These are phyloP conservation scores for Bombus superbus DNA, from an alignment of 1,140 invertebrate species.

Conservation along the genomic window DNA sequence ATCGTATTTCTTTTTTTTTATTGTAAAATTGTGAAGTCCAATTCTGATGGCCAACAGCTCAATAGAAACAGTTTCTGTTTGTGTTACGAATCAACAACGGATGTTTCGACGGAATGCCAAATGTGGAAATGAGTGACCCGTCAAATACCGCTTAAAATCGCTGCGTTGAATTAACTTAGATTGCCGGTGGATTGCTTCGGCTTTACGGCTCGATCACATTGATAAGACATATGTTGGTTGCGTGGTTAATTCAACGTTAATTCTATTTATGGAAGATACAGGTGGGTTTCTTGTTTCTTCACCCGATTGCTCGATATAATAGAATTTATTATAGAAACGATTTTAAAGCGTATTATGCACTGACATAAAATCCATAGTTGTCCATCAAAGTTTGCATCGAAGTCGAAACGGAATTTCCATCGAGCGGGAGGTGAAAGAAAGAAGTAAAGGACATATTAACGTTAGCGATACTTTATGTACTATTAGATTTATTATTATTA, in stretches of 20 bases:
- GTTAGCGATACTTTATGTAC: neutral
- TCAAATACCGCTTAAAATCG: neutral
- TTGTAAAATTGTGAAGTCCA: neutral
- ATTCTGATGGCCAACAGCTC: neutral
- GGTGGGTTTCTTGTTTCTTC: neutral
- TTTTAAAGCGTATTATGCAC: neutral
- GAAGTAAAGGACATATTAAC: neutral
- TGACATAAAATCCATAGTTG: neutral
- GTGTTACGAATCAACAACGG: neutral
- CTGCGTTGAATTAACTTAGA: too few species aligned
- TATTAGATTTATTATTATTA: neutral
- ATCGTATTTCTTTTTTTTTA: neutral
- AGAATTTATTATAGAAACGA: too few species aligned
- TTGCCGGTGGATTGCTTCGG: too few species aligned
- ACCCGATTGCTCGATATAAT: neutral
- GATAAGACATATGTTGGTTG: neutral
- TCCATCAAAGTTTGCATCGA: neutral
- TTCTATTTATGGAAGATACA: too few species aligned
- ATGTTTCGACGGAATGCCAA: neutral
- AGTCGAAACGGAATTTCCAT: constrained; percentile 6
- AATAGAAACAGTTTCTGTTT: neutral
- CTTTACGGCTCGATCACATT: neutral
- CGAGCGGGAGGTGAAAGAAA: too few species aligned
- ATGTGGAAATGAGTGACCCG: neutral
- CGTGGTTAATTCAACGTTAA: neutral